Percentiles rank a stretch among this genome's conserved stretches.
Conservation (phyloP, 2,113 vertebrate species). For the Sander lucioperca region DNA sequence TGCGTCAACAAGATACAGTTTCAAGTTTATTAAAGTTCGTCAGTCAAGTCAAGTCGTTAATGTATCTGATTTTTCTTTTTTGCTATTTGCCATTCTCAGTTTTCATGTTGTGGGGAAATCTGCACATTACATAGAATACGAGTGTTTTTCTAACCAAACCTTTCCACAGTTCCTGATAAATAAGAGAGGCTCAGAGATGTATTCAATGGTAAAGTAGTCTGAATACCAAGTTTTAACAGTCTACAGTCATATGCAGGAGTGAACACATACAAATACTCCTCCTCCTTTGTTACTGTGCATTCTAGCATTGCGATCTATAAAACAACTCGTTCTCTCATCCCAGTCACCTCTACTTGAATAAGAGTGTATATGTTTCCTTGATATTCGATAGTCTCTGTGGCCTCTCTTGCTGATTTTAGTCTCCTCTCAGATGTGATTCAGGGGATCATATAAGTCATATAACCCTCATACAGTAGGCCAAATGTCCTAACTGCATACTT, state of each 20-base stretch:
- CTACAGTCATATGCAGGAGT: too few species aligned
- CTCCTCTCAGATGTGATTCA: slow-evolving; percentile 62
- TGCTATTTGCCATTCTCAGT: background rate
- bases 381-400: slow-evolving; percentile 48
- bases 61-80: background rate
- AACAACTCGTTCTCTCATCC: background rate
- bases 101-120: background rate
- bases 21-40: background rate
- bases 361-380: slow-evolving; percentile 39
- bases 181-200: background rate
- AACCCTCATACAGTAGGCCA: slow-evolving; percentile 41
- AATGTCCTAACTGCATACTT: slow-evolving; percentile 74
- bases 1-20: background rate
- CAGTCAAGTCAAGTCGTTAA: background rate
- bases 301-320: slow-evolving; percentile 7
- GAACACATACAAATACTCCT: background rate
- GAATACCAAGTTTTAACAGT: background rate
- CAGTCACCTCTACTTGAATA: slow-evolving; percentile 52
- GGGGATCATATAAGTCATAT: slow-evolving; percentile 66
- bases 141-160: too few species aligned
- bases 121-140: background rate
- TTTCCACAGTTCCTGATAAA: background rate
- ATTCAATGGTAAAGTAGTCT: background rate
- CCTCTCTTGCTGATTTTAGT: slow-evolving; percentile 65
- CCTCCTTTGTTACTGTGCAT: slow-evolving; percentile 13